Evolutionary conservation across 2,113 vertebrate genomes (phyloP), one percentile per base, ranked within the genome.

Genomic region (Macroglossus sobrinus): DNA sequence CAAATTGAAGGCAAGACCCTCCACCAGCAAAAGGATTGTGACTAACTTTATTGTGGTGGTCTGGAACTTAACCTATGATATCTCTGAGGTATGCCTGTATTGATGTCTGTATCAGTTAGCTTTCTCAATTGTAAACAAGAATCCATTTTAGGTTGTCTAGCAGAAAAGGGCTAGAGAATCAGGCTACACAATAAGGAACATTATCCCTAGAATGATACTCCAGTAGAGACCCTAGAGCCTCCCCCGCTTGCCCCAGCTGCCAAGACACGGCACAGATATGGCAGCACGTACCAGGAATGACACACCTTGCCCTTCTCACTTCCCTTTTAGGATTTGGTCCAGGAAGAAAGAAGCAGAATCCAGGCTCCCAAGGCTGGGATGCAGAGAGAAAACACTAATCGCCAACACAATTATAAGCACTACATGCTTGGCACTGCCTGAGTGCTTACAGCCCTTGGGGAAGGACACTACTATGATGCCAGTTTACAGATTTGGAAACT

Each of bases 121-220:
- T 33, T 91, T 76, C 69, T 95, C 61, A 15, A 5, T 15, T 59
- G 7, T 40, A 64, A 91, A 81, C 50, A 68, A 89, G 74, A 45
- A 14, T 61, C 66, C 43, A 59, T 22, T 82, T 9, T n/a, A 76
- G 59, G 66, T 59, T 53, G 15, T 47, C 68, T 50, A 71, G 55
- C 19, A 55, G 30, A 66, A 95, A 84, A 74, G 66, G 30, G 22
- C 63, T 80, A 61, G 33, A 87, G n/a, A 38, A 75, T 53, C 66
- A 55, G 59, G 18, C 71, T 53, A 6, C 14, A 53, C 21, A 43
- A 47, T 38, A 33, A 89, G 74, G 13, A 82, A 68, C 40, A 38
- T 66, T 26, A 66, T 5, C 53, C 5, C 35, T 33, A 75, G 74
- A 84, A 71, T 40, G 55, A 35, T 66, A 21, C 28, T 47, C 24